Evolutionary conservation across 2,113 vertebrate species (phyloP), one percentile per base, ranked within the genome.

Genomic region (Anser cygnoides): DNA sequence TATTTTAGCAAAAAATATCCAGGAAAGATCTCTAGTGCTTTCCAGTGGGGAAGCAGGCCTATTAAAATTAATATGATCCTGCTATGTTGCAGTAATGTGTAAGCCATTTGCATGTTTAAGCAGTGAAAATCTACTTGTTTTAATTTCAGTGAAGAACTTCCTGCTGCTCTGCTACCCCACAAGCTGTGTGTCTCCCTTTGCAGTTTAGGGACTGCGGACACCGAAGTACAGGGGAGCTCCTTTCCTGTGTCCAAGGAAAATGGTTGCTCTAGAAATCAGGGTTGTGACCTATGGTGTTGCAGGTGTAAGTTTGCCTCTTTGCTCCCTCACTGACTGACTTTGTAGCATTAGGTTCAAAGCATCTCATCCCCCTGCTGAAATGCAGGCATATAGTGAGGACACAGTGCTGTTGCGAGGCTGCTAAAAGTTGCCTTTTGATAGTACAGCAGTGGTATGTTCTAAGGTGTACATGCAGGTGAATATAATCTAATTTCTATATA

Each of bases 181-280:
- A 44, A 37, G 44, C 39, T 35, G 4, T 3, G 2, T 39, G 20
- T 20, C 35, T 58, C 75, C 8, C 22, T 54, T 6, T 33, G 65
- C 19, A 19, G 19, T 25, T 84, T 57, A 77, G 61, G 49, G 46
- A 1, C 37, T 31, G 4, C 35, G 67, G 62, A 22, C 28, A 41
- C 17, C 2, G 8, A 4, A 33, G 7, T 1, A 1, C 20, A 33
- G 50, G 76, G 29, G 13, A 58, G 1, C 9, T 58, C 14, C 8
- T 85, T 62, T 14, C 22, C 39, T 54, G 41, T 77, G 16, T 18
- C 39, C 17, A 31, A 54, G 31, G 9, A n/a, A 49, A 67, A 87
- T 78, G 21, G 7, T 15, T 54, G 10, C 8, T 41, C 15, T 70
- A 37, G 50, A 76, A 35, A 39, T 43, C 13, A 17, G 8, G 13